Evolutionary conservation across 2,113 vertebrate genomes (phyloP), one percentile per base, ranked within the genome.

Genomic region (Pogona vitticeps): DNA sequence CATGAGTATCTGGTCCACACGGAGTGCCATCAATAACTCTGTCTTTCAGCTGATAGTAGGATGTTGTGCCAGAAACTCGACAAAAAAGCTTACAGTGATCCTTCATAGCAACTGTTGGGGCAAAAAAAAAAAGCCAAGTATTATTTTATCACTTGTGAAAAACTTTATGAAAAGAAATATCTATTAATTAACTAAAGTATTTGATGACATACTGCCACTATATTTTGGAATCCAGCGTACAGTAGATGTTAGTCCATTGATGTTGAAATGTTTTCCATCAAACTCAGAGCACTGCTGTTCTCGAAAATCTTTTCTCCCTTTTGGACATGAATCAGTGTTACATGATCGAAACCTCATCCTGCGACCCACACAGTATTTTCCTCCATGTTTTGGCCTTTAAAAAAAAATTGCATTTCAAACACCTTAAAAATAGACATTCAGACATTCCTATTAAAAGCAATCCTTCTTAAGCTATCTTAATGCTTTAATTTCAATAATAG

Each of bases 41-140:
- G 91, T 99, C 98, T 95, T 98, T 98, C 92, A 99, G 95, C 92
- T 98, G 98, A 96, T 99, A 99, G 95, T 99, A 99, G 56, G 97
- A 96, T 88, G 96, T 98, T 59, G 98, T 98, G 86, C 98, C 98
- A 77, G 98, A 97, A 72, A 98, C 98, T 67, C 98, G 97, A 92
- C 98, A 99, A 96, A 99, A 99, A 82, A 99, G 98, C 93, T 99
- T 99, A 95, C 98, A 99, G 78, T 98, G 98, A 96, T 99, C 98
- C 96, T 99, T 99, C 96, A 98, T 95, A 86, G 98, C 93, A 95
- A 99, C 98, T 99, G 92, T 73, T 93, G 93, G 92, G 92, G 90
- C 87, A 95, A 94, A 91, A 88, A 94, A 95, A 94, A 91, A 88
- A 94, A 81, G 91, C 80, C 68, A 36, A 63, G 40, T 26, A 52